phyloP scores from a whole-genome alignment of 2,797 vertebrate species.

The Gallirallus australis region DNA sequence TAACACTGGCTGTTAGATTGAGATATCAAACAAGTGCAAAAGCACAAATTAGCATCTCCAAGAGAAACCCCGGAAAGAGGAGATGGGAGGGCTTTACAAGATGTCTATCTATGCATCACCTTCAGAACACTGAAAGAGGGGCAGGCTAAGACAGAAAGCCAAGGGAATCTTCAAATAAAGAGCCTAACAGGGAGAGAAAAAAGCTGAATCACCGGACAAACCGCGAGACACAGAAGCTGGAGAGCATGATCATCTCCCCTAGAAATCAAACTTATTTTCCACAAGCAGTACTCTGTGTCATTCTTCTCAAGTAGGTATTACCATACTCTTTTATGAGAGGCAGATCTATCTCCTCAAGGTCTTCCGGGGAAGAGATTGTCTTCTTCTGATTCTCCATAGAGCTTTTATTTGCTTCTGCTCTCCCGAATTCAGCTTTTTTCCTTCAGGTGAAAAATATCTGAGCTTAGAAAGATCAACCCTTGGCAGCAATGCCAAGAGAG shows the following conservation, averaged over 20 bases:
- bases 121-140: not conserved
- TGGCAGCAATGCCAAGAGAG: not conserved
- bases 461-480: not conserved
- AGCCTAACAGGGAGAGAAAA: not conserved
- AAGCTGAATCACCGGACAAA: not conserved
- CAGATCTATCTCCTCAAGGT: not conserved
- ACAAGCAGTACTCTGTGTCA: not conserved
- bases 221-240: not conserved
- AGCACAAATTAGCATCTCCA: conserved; percentile 44
- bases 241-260: not conserved
- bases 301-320: not conserved
- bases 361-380: not conserved
- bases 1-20: not conserved
- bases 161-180: not conserved
- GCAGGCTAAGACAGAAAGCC: rapidly evolving
- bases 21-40: not conserved
- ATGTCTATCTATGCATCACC: not conserved
- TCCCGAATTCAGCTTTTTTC: not conserved
- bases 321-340: rapidly evolving
- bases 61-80: not conserved
- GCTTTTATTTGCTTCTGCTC: not conserved
- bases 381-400: not conserved
- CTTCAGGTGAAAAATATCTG: not conserved
- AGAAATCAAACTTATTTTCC: not conserved
- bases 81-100: not conserved